Evolutionary conservation across 1,140 invertebrate genomes (phyloP).

Genomic region (Myzus persicae): DNA sequence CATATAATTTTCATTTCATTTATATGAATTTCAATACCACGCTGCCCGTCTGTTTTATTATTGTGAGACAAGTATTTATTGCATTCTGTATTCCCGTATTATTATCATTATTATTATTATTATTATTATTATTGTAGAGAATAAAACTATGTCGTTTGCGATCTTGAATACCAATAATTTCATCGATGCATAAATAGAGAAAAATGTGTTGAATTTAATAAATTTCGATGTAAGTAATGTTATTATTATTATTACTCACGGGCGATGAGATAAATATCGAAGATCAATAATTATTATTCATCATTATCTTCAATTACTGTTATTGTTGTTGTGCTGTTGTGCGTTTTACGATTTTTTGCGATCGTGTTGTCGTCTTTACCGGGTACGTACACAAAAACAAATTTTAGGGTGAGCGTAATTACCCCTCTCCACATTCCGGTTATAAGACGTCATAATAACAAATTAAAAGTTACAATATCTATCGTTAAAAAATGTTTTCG

Average conservation of each 20-base stretch:
- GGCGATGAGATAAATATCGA: not conserved
- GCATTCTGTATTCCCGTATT: not conserved
- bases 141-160: not conserved
- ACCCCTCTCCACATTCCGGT: not conserved
- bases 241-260: not conserved
- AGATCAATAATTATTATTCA: not conserved
- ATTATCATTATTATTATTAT: not conserved
- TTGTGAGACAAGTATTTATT: not conserved
- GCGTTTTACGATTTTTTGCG: not conserved
- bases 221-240: not conserved
- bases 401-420: not conserved
- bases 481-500: not conserved
- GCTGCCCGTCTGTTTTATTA: not conserved
- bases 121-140: not conserved
- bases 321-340: not conserved
- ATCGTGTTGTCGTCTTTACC: not conserved
- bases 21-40: not conserved
- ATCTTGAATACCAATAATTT: not conserved
- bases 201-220: not conserved
- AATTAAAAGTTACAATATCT: not conserved
- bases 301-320: no score
- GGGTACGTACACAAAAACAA: not conserved
- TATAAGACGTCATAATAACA: not conserved
- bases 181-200: not conserved
- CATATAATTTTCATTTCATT: not conserved